Conservation (phyloP, 2,113 vertebrate species). For the Protobothrops flavoviridis region DNA sequence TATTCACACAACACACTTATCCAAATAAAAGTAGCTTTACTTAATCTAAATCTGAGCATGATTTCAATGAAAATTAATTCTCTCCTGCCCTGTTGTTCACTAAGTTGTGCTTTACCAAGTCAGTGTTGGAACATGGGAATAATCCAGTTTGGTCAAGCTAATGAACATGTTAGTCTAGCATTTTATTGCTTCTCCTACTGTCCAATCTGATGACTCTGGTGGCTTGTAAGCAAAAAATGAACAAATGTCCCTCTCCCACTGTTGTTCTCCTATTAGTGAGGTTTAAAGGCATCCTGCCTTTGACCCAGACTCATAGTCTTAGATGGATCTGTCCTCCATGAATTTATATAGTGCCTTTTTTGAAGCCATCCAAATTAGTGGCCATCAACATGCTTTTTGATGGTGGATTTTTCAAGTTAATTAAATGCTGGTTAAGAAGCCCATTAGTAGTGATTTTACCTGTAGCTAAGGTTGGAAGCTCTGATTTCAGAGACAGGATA, state of each 20-base stretch:
- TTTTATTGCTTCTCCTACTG: neutral
- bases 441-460: neutral
- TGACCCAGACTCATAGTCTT: neutral
- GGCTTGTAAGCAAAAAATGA: neutral
- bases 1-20: neutral
- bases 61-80: neutral
- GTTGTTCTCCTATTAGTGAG: neutral
- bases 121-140: neutral
- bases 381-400: neutral
- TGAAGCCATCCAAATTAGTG: neutral
- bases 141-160: neutral
- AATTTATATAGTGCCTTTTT: neutral
- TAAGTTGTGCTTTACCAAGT: neutral
- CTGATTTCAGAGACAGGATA: neutral
- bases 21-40: neutral
- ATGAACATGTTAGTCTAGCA: neutral
- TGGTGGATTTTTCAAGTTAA: neutral
- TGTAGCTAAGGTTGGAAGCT: neutral
- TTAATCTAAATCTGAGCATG: neutral
- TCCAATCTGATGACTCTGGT: neutral
- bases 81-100: neutral
- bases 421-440: neutral
- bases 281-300: neutral
- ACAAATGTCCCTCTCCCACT: neutral
- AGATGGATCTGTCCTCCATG: neutral